Evolutionary conservation across 2,797 vertebrate species (phyloP).

Genomic region (Emys orbicularis): DNA sequence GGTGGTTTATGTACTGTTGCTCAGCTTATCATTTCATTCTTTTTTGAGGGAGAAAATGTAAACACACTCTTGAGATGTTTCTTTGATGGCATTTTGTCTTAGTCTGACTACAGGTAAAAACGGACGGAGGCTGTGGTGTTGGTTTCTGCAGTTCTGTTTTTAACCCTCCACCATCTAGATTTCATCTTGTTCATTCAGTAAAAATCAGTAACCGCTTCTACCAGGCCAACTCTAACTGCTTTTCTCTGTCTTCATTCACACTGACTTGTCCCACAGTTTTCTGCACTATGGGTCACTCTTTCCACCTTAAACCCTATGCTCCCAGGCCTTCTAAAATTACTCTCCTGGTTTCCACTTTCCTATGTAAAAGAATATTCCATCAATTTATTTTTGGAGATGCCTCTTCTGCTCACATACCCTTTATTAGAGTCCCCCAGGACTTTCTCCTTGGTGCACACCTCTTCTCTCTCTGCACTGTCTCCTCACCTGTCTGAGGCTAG

Average conservation of each 20-base stretch:
- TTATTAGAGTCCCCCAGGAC: too few relatives aligned
- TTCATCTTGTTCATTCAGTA: background rate
- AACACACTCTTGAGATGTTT: background rate
- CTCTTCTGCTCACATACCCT: too few relatives aligned
- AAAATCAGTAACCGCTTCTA: background rate
- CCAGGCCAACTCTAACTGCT: too few relatives aligned
- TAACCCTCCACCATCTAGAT: background rate
- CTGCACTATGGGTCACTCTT: too few relatives aligned
- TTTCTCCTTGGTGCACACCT: background rate
- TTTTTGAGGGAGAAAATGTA: background rate
- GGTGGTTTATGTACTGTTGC: background rate
- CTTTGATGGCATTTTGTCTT: background rate
- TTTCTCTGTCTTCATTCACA: too few relatives aligned
- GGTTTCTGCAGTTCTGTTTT: background rate
- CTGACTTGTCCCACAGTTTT: too few relatives aligned
- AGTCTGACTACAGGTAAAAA: background rate
- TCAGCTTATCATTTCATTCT: background rate
- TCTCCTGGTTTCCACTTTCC: too few relatives aligned
- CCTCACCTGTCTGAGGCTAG: background rate
- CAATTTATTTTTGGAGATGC: too few relatives aligned
- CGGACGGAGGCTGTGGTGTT: background rate
- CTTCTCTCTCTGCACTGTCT: accelerated
- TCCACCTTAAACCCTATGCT: too few relatives aligned
- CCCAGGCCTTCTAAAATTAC: too few relatives aligned
- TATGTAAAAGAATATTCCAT: too few relatives aligned